These are phyloP conservation scores for Pogona vitticeps DNA, from an alignment of 2,113 vertebrate species.

Conservation along the genomic window DNA sequence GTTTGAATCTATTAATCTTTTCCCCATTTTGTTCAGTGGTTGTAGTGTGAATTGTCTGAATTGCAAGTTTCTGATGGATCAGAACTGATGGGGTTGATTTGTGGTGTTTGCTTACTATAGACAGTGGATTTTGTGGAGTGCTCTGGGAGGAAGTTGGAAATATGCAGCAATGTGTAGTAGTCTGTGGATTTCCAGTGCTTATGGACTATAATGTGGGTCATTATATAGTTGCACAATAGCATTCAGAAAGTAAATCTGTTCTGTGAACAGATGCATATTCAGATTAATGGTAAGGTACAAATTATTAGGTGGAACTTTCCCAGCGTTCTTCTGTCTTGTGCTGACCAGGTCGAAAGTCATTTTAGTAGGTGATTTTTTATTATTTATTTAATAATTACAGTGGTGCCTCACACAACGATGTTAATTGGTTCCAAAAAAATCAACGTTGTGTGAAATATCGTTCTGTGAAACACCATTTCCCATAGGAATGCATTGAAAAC, in stretches of 20 bases:
- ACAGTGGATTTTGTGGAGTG: neutral
- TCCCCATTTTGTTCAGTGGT: neutral
- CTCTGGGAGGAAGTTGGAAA: neutral
- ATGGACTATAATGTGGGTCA: no score
- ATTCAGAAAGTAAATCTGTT: no score
- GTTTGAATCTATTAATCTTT: neutral
- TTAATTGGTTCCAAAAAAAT: no score
- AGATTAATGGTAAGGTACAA: no score
- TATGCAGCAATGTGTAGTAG: neutral
- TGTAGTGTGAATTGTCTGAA: neutral
- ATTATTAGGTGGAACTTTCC: neutral
- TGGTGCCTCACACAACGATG: no score
- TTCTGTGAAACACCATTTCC: no score
- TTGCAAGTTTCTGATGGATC: neutral
- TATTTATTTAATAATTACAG: neutral
- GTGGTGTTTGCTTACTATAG: neutral
- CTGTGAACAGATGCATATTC: no score
- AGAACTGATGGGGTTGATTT: neutral
- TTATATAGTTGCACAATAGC: no score
- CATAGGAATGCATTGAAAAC: no score
- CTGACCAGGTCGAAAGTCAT: neutral
- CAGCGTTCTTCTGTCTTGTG: neutral
- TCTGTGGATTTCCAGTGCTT: neutral
- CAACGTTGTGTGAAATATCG: no score
- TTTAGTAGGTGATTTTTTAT: neutral